phyloP scores from a whole-genome alignment of 1,140 invertebrate genomes.

The Diorhabda sublineata region DNA sequence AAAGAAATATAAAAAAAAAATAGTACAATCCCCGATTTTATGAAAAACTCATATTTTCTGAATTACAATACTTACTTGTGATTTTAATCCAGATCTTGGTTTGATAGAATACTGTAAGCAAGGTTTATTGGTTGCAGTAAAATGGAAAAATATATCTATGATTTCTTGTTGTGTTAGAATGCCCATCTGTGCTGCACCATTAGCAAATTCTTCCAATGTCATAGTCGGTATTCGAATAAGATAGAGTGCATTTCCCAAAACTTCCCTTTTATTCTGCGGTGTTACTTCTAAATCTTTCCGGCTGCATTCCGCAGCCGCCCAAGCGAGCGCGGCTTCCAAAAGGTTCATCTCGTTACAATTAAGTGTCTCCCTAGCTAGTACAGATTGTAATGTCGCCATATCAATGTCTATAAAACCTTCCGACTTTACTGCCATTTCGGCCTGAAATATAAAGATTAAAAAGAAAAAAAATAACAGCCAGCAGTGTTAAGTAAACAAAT shows the following conservation, averaged over 20 bases:
- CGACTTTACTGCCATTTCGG: conserved; percentile 88
- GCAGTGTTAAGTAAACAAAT: too few species aligned
- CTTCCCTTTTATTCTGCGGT: conserved; percentile 64
- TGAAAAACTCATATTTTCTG: too few species aligned
- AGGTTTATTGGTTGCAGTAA: conserved; percentile 80
- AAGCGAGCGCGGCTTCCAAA: conserved; percentile 83
- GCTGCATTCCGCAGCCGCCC: conserved; percentile 81
- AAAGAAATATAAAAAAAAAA: too few species aligned
- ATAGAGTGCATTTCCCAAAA: conserved; percentile 68
- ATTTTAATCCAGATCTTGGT: conserved; percentile 77
- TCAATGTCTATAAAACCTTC: conserved; percentile 92
- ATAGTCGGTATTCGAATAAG: conserved; percentile 86
- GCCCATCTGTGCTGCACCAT: conserved; percentile 82
- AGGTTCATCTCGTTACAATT: conserved; percentile 88
- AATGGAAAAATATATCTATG: conserved; percentile 88
- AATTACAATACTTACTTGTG: conserved; percentile 60
- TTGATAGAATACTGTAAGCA: conserved; percentile 75
- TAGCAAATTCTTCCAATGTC: conserved; percentile 86
- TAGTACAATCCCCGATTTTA: too few species aligned
- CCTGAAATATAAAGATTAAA: conserved; percentile 57
- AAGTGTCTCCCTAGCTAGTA: conserved; percentile 81
- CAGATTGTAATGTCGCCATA: conserved; percentile 80
- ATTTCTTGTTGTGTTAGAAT: conserved; percentile 86
- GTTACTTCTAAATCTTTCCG: conserved; percentile 74
- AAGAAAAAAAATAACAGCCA: not conserved